phyloP scores from a whole-genome alignment of 2,113 vertebrate species.

The Grammomys dolichurus region DNA sequence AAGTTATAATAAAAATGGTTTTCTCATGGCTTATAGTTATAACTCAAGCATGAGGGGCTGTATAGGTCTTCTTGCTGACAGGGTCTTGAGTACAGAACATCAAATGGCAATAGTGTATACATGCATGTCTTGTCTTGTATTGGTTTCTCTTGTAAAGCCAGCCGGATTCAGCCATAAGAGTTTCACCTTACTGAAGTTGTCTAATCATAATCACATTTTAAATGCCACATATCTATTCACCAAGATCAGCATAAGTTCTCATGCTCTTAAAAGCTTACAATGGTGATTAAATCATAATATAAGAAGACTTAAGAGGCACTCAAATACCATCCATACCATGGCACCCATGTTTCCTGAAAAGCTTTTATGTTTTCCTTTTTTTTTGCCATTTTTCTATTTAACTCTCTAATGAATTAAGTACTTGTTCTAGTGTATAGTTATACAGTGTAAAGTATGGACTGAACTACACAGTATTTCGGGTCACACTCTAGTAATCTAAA shows the following conservation, averaged over 20 bases:
- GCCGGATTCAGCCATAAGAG: neutral
- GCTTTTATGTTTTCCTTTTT: constrained; percentile 7
- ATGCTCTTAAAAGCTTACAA: neutral
- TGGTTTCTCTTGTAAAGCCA: neutral
- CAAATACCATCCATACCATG: neutral
- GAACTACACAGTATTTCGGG: neutral
- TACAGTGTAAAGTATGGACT: neutral
- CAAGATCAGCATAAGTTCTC: neutral
- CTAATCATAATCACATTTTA: neutral
- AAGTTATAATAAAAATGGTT: neutral
- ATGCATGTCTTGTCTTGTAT: neutral
- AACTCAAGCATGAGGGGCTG: neutral
- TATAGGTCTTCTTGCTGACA: neutral
- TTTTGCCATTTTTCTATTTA: constrained; percentile 17
- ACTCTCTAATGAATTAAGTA: constrained; percentile 23
- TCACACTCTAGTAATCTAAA: neutral
- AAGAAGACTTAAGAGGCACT: neutral
- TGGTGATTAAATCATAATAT: neutral
- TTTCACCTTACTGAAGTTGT: neutral
- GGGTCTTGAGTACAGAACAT: neutral
- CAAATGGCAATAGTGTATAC: neutral
- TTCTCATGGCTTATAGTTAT: neutral
- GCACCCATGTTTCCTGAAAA: constrained; percentile 20
- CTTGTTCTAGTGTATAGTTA: neutral
- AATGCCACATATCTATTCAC: neutral